These are phyloP conservation scores for Psilopsiagon aymara DNA, from an alignment of 2,113 vertebrate genomes.

Conservation along the genomic window DNA sequence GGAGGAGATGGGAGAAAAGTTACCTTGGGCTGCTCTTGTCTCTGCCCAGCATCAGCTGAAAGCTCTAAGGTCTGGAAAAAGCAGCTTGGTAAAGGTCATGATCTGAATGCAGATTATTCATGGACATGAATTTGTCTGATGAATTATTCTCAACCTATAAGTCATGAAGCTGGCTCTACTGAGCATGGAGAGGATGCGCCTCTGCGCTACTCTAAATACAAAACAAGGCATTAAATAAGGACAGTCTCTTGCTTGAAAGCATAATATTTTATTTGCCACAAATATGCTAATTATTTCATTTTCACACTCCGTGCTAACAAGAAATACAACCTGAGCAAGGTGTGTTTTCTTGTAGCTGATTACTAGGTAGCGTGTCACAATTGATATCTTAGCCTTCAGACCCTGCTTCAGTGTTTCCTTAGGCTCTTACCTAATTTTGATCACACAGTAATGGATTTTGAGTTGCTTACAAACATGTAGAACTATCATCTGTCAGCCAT, in stretches of 20 bases:
- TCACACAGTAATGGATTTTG: not conserved
- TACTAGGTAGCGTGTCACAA: not conserved
- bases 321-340: conserved; percentile 21
- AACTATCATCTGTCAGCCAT: not conserved
- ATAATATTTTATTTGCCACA: conserved; percentile 48
- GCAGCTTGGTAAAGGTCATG: conserved; percentile 10
- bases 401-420: not conserved
- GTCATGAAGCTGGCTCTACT: not conserved
- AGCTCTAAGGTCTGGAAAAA: not conserved
- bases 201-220: conserved; percentile 9
- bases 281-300: conserved; percentile 58
- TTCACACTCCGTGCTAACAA: not conserved
- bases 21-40: not conserved
- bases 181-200: not conserved
- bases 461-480: conserved; percentile 17
- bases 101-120: conserved; percentile 55
- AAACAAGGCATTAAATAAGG: conserved; percentile 38
- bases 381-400: not conserved
- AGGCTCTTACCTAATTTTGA: not conserved
- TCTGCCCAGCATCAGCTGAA: not conserved
- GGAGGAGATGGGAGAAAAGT: not conserved
- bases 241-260: conserved; percentile 14
- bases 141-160: conserved; percentile 47
- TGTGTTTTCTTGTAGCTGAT: not conserved
- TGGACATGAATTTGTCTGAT: conserved; percentile 33